phyloP scores from a whole-genome alignment of 64 coral and sea anemone species.

The Orbicella faveolata region DNA sequence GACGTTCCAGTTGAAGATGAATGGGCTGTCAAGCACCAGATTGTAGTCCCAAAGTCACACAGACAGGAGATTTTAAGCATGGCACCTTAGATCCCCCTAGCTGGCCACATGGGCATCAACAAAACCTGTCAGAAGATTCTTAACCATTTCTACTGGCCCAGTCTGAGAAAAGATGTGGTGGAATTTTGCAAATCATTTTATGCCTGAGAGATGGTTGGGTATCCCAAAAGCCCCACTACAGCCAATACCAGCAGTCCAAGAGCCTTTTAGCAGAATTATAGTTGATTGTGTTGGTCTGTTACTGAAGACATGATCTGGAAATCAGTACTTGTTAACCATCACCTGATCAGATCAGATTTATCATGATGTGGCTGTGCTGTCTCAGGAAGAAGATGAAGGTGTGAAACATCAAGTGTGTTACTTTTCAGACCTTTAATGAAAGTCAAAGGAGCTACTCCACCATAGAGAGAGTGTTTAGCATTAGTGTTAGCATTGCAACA shows the following conservation, averaged over 20 bases:
- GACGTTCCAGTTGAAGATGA: slow-evolving; percentile 45
- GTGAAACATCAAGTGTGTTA: too few species aligned
- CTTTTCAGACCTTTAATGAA: too few species aligned
- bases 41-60: slow-evolving; percentile 38
- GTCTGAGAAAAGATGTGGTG: slow-evolving; percentile 7
- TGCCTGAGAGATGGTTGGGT: slow-evolving; percentile 39
- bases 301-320: slow-evolving; percentile 7
- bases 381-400: too few species aligned
- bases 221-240: slow-evolving; percentile 43
- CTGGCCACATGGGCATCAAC: slow-evolving; percentile 58
- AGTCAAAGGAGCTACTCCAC: too few species aligned
- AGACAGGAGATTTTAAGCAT: slow-evolving; percentile 38
- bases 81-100: slow-evolving; percentile 44
- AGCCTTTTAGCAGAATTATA: slow-evolving; percentile 47
- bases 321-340: slow-evolving; percentile 53
- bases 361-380: too few species aligned
- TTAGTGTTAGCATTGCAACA: too few species aligned
- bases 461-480: too few species aligned
- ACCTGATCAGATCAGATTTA: not conserved
- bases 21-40: slow-evolving; percentile 52
- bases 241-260: slow-evolving; percentile 34
- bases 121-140: slow-evolving; percentile 47
- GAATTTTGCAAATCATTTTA: slow-evolving; percentile 28
- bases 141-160: slow-evolving; percentile 50
- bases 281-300: slow-evolving; percentile 59